phyloP scores from a whole-genome alignment of 35 echinoderm and acorn worm genomes.

The Ophioderma brevispina region DNA sequence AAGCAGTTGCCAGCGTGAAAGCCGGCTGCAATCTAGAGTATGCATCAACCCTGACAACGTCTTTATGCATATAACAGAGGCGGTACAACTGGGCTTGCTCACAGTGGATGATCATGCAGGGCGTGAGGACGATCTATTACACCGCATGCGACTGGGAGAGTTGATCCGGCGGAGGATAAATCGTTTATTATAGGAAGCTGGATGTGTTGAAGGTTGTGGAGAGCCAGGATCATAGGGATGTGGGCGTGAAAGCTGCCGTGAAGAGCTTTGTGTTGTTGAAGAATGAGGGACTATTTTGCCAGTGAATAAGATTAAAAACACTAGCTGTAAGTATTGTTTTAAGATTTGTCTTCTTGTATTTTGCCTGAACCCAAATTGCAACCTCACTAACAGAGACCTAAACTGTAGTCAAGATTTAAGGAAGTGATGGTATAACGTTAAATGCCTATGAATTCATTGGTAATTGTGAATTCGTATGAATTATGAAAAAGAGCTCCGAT shows the following conservation, averaged over 20 bases:
- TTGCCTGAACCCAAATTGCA: not conserved
- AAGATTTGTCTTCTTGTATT: not conserved
- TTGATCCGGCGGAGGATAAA: conserved; percentile 22
- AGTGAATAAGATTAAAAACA: conserved; percentile 45
- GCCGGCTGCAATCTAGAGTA: conserved; percentile 83
- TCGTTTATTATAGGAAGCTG: not conserved
- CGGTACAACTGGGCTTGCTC: conserved; percentile 7
- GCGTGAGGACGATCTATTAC: not conserved
- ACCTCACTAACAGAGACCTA: not conserved
- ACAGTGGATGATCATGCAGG: not conserved
- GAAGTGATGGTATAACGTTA: too few relatives aligned
- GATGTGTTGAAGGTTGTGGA: conserved; percentile 56
- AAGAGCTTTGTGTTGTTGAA: conserved; percentile 87
- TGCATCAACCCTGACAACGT: not conserved
- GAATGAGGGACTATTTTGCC: conserved; percentile 50
- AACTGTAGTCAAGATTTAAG: not conserved
- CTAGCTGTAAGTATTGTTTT: conserved; percentile 64
- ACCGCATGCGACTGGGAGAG: conserved; percentile 20
- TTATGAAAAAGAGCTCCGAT: too few relatives aligned
- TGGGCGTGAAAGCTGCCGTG: conserved; percentile 57
- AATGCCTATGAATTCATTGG: too few relatives aligned
- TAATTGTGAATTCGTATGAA: too few relatives aligned
- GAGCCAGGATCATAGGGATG: conserved; percentile 59
- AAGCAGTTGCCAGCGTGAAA: conserved; percentile 23
- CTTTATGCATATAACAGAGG: conserved; percentile 19